Evolutionary conservation across 2,888 invertebrate genomes (phyloP).

Genomic region (Digitonthophagus gazella): DNA sequence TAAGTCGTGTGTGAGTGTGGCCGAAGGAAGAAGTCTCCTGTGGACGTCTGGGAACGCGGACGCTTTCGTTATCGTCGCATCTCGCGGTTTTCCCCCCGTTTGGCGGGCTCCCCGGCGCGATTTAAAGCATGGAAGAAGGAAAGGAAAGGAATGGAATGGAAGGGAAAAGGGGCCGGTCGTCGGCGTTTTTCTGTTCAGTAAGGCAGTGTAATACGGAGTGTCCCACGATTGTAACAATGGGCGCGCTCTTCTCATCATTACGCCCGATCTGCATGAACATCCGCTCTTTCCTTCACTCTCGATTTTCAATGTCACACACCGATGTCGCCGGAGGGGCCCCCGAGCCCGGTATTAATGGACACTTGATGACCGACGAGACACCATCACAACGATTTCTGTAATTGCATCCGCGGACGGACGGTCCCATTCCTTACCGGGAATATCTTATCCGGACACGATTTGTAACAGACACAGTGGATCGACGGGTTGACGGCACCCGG

Average conservation of each 20-base stretch:
- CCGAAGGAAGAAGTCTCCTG: slow-evolving; percentile 45
- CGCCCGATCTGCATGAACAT: slow-evolving; percentile 53
- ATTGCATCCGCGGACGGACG: slow-evolving; percentile 22
- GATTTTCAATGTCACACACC: slow-evolving; percentile 51
- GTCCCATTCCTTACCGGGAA: slow-evolving; percentile 9
- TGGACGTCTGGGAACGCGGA: slow-evolving; percentile 41
- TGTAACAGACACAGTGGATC: slow-evolving; percentile 10
- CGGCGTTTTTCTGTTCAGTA: slow-evolving; percentile 48
- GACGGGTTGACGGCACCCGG: neutral
- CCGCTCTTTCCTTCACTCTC: slow-evolving; percentile 48
- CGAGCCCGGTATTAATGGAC: slow-evolving; percentile 40
- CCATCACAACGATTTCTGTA: slow-evolving; percentile 25
- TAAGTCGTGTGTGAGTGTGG: slow-evolving; percentile 37
- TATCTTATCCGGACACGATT: neutral
- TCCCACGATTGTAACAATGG: slow-evolving; percentile 50
- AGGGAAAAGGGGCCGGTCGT: neutral
- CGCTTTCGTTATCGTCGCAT: slow-evolving; percentile 27
- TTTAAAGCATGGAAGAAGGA: slow-evolving; percentile 39
- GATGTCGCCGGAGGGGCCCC: slow-evolving; percentile 9
- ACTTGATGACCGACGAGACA: slow-evolving; percentile 28
- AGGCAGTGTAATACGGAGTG: slow-evolving; percentile 51
- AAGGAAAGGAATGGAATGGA: neutral
- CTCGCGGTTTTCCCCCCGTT: slow-evolving; percentile 31
- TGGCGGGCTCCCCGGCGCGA: slow-evolving; percentile 38
- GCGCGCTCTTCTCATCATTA: slow-evolving; percentile 51